A percentile compares a stretch with the other conserved stretches of the same genome.
Conservation (phyloP, 2,888 invertebrate species). For the Schrankia costaestrigalis region DNA sequence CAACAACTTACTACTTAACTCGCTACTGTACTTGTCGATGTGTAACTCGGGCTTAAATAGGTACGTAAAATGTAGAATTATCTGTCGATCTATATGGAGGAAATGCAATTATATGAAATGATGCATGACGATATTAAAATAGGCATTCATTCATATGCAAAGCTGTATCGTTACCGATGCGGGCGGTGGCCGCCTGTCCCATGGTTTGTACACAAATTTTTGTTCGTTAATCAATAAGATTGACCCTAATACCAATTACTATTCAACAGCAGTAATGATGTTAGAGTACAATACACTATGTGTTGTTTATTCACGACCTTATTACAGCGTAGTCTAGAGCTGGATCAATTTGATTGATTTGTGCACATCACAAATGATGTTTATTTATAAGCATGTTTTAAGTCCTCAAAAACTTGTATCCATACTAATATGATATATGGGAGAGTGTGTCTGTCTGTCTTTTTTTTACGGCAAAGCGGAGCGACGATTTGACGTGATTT, state of each 20-base stretch:
- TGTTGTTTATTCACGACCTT: constrained; percentile 44
- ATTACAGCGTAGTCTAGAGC: too few species aligned
- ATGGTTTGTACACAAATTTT: constrained; percentile 65
- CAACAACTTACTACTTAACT: too few species aligned
- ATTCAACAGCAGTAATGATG: constrained; percentile 57
- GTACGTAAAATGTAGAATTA: constrained; percentile 34
- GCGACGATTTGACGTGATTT: too few species aligned
- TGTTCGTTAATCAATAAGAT: constrained; percentile 70
- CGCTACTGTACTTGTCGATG: too few species aligned
- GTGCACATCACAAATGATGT: too few species aligned
- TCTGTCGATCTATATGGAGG: constrained; percentile 54
- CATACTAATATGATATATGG: too few species aligned
- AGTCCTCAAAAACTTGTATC: too few species aligned
- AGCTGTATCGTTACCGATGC: constrained; percentile 62
- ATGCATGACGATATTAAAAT: constrained; percentile 77
- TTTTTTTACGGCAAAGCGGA: too few species aligned
- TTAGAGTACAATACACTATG: constrained; percentile 50
- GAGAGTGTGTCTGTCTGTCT: too few species aligned
- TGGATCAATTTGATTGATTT: too few species aligned
- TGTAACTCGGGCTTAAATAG: too few species aligned
- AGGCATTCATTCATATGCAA: constrained; percentile 78
- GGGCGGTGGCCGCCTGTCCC: constrained; percentile 62
- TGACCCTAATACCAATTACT: constrained; percentile 67
- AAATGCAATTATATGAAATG: constrained; percentile 77
- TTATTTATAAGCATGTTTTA: too few species aligned